Conservation (phyloP, 2,888 invertebrate species). For the Fabriciana adippe region DNA sequence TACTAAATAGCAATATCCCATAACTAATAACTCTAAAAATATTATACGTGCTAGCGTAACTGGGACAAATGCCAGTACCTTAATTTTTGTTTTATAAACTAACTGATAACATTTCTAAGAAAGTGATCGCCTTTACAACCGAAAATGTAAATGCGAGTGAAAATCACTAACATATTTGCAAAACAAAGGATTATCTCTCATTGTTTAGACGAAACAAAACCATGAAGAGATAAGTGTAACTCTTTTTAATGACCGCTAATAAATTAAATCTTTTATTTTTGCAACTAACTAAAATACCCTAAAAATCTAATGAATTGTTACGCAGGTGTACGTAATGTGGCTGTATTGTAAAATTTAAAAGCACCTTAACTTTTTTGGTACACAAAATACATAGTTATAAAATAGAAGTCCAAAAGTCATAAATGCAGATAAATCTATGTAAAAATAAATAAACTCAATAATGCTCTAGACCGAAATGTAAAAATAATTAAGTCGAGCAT, state of each 20-base stretch:
- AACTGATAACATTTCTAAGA: constrained; percentile 46
- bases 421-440: constrained; percentile 1
- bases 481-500: constrained; percentile 52
- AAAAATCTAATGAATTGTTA: neutral
- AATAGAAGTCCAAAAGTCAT: neutral
- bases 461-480: constrained; percentile 43
- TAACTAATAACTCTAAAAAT: neutral
- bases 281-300: neutral
- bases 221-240: constrained; percentile 7
- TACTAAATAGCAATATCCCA: neutral
- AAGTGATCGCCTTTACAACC: constrained; percentile 42
- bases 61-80: constrained; percentile 27
- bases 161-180: constrained; percentile 44
- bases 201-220: constrained; percentile 34
- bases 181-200: constrained; percentile 60
- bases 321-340: constrained; percentile 5
- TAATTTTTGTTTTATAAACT: constrained; percentile 28
- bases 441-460: constrained; percentile 39
- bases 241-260: constrained; percentile 21
- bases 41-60: constrained; percentile 16
- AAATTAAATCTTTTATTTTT: constrained; percentile 11
- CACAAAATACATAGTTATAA: no score
- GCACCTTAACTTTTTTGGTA: no score
- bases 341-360: neutral
- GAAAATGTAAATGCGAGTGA: constrained; percentile 40